A percentile compares a stretch with the other conserved stretches of the same genome.
Evolutionary conservation across 2,797 vertebrate genomes (phyloP).

Genomic region (Hybognathus amarus): DNA sequence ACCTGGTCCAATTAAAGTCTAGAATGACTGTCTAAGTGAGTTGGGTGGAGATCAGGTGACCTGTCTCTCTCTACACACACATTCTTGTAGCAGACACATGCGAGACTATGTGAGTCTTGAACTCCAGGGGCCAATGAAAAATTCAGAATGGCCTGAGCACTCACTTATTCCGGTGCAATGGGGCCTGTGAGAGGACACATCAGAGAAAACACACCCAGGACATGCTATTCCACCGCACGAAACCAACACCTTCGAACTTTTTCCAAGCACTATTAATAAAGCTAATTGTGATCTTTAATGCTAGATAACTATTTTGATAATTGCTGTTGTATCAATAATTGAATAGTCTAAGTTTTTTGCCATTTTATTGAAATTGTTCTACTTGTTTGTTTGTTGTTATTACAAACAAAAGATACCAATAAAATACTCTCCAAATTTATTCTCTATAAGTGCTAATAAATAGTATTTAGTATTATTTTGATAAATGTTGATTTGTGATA

Average conservation of each 20-base stretch:
- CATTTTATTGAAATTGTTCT: neutral
- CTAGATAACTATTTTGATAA: neutral
- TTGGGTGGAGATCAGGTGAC: slow-evolving; percentile 44
- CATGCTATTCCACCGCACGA: neutral
- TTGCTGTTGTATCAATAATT: neutral
- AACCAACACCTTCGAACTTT: slow-evolving; percentile 19
- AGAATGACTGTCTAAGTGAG: slow-evolving; percentile 42
- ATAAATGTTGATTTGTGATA: neutral
- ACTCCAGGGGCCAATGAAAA: slow-evolving; percentile 69
- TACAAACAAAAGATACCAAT: neutral
- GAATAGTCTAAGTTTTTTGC: neutral
- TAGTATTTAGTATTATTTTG: neutral
- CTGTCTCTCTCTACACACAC: slow-evolving; percentile 31
- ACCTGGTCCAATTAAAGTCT: slow-evolving; percentile 26
- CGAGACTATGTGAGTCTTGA: slow-evolving; percentile 34
- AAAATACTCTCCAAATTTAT: neutral
- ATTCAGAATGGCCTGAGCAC: slow-evolving; percentile 65
- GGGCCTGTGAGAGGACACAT: slow-evolving; percentile 29
- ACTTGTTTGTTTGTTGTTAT: neutral
- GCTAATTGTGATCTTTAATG: neutral
- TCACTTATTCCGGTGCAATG: slow-evolving; percentile 47
- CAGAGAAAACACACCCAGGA: neutral
- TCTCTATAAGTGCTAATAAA: neutral
- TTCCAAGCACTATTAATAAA: slow-evolving; percentile 10
- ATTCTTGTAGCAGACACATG: slow-evolving; percentile 40